Base-by-base conservation (phyloP, 2,888 invertebrate species). In the Cephus nigrinus region DNA sequence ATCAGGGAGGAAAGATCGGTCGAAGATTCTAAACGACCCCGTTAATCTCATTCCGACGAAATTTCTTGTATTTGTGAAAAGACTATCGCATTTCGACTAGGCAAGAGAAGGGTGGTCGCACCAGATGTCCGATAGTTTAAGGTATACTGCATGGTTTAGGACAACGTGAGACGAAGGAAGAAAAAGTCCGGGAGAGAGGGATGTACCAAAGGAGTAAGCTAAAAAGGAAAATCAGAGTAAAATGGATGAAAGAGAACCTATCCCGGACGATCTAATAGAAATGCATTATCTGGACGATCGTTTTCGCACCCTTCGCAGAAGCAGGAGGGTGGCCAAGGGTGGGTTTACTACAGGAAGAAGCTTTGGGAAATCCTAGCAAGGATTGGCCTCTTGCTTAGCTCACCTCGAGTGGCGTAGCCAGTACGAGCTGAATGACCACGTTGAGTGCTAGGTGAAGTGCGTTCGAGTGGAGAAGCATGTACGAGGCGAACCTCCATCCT, bases 391-490 rank as follows among this genome's bases (percentile, higher is more conserved):
- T 81, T n/a, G 76, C 76, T 75, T 82, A 82, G 80, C 84, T 89
- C 84, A 91, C 91, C 90, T 91, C 91, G 81, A 91, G 89, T 81
- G 90, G 91, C 78, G 88, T 87, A 72, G 91, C 90, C 78, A 91
- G 85, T 71, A 91, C 88, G 82, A 94, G 92, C 92, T 96, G 96
- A 81, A 96, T 94, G 82, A 94, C 92, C 82, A 96, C 92, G 92
- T 98, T 98, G 86, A 97, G 94, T 33, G 95, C 93, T 80, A 98
- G 92, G 91, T 98, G 97, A 74, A 95, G 93, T 86, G 94, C 93
- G 91, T 95, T 95, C 77, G 96, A 95, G 92, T 97, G 97, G 78
- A 97, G 92, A 84, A 96, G 93, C 93, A 96, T 96, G 91, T 97
- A 97, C 72, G 95, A 94, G 78, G 96, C 88, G 88, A 96, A 95